A percentile compares a stretch with the other conserved stretches of the same genome.
These are phyloP conservation scores for Amblyjoppa proteus DNA, from an alignment of 2,888 invertebrate species.

Conservation along the genomic window DNA sequence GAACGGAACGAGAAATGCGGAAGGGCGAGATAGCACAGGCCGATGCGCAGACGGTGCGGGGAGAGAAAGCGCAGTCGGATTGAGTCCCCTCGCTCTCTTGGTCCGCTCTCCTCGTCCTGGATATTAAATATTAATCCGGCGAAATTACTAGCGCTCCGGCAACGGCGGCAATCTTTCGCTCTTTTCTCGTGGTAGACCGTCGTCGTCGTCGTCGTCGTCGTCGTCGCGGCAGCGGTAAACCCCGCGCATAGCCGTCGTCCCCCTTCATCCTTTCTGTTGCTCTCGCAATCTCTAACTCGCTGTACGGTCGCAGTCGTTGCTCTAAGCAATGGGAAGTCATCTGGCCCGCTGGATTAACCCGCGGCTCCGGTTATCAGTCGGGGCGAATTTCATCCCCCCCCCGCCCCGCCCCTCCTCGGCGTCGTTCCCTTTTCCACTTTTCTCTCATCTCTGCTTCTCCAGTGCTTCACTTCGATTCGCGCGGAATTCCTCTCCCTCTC, in stretches of 20 bases:
- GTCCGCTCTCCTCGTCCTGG: slow-evolving; percentile 66
- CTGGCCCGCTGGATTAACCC: slow-evolving; percentile 82
- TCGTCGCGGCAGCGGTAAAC: slow-evolving; percentile 66
- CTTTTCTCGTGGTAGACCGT: slow-evolving; percentile 66
- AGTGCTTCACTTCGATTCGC: slow-evolving; percentile 6
- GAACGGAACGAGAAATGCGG: slow-evolving; percentile 31
- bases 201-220: slow-evolving; percentile 61
- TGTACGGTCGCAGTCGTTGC: slow-evolving; percentile 53
- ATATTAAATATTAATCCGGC: slow-evolving; percentile 85
- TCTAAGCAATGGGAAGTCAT: slow-evolving; percentile 83
- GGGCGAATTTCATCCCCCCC: slow-evolving; percentile 65
- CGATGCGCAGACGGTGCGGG: slow-evolving; percentile 5
- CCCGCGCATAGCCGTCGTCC: slow-evolving; percentile 67
- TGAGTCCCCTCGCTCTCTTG: slow-evolving; percentile 21
- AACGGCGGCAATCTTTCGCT: slow-evolving; percentile 73
- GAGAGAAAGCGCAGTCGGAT: slow-evolving; percentile 37
- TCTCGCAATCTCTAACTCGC: slow-evolving; percentile 63
- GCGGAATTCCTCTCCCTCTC: neutral
- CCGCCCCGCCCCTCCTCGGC: neutral
- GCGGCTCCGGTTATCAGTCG: slow-evolving; percentile 82
- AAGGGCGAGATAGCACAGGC: slow-evolving; percentile 24
- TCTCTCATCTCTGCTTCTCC: slow-evolving; percentile 33
- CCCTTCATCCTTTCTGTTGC: slow-evolving; percentile 72
- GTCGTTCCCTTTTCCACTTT: slow-evolving; percentile 26
- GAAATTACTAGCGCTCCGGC: slow-evolving; percentile 81